Conservation (phyloP, 2,888 invertebrate genomes). For the Morinoia aosen region DNA sequence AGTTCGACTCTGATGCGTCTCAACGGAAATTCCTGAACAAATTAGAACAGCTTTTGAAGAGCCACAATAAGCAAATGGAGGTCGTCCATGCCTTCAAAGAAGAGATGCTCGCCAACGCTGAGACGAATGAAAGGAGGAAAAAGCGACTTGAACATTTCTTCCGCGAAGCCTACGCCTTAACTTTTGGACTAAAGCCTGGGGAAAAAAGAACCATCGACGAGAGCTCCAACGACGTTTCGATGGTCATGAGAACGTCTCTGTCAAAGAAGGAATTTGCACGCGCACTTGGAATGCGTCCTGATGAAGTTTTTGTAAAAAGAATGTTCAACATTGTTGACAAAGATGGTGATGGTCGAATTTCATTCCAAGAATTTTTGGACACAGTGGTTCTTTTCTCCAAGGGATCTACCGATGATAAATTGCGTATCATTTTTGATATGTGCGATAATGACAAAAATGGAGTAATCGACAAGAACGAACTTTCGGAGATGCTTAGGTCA, state of each 20-base stretch:
- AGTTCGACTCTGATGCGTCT: conserved; percentile 85
- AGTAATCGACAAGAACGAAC: conserved; percentile 91
- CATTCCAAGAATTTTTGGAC: conserved; percentile 91
- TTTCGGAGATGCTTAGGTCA: conserved; percentile 93
- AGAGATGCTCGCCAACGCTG: conserved; percentile 89
- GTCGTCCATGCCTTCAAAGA: conserved; percentile 77
- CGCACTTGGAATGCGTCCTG: conserved; percentile 94
- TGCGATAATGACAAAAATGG: conserved; percentile 95
- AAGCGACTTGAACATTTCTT: conserved; percentile 94
- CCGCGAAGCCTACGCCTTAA: conserved; percentile 93
- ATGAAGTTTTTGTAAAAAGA: conserved; percentile 94
- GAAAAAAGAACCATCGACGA: conserved; percentile 81
- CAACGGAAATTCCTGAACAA: conserved; percentile 89
- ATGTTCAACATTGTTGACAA: conserved; percentile 99
- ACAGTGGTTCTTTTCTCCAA: conserved; percentile 92
- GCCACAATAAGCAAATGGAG: conserved; percentile 86
- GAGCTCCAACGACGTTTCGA: conserved; percentile 79
- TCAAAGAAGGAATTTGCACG: conserved; percentile 94
- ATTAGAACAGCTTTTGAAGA: conserved; percentile 85
- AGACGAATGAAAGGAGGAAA: conserved; percentile 93
- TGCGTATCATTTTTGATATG: conserved; percentile 96
- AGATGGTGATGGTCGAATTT: conserved; percentile 92
- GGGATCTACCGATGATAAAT: conserved; percentile 92
- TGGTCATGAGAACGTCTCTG: conserved; percentile 92
- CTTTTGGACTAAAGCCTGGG: conserved; percentile 90